Percentiles rank a stretch among this genome's conserved stretches.
These are phyloP conservation scores for Eulacestoma nigropectus DNA, from an alignment of 2,113 vertebrate species.

Conservation along the genomic window DNA sequence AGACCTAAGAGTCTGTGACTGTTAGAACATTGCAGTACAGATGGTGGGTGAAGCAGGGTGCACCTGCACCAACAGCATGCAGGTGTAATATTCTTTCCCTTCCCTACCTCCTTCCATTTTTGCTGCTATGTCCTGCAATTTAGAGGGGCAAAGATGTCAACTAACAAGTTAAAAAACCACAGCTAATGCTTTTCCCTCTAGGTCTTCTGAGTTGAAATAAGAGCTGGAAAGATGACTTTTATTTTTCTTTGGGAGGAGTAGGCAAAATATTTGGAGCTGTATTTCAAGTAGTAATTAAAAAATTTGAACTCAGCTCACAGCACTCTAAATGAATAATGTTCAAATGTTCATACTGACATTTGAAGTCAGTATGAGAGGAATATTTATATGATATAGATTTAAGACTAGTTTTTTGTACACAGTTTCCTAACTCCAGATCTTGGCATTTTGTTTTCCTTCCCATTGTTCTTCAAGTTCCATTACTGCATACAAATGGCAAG, in stretches of 20 bases:
- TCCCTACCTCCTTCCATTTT: not conserved
- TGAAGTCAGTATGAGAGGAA: not conserved
- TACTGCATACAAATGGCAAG: not conserved
- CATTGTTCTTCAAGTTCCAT: not conserved
- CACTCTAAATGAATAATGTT: not conserved
- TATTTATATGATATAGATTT: not conserved
- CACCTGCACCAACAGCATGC: not conserved
- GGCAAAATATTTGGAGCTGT: not conserved
- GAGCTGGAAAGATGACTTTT: not conserved
- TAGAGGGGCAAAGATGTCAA: not conserved
- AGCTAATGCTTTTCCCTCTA: not conserved
- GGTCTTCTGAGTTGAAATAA: not conserved
- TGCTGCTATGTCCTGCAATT: not conserved
- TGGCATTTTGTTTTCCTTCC: not conserved
- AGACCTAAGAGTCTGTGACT: not conserved
- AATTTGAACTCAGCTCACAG: not conserved
- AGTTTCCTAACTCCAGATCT: not conserved
- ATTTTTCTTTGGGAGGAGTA: no score
- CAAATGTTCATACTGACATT: no score
- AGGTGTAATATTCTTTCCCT: not conserved
- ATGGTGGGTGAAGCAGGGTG: not conserved
- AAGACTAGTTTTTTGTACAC: not conserved
- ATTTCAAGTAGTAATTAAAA: not conserved
- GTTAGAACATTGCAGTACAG: not conserved
- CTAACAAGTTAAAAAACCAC: not conserved